These are phyloP conservation scores for Babyrousa celebensis DNA, from an alignment of 2,797 vertebrate genomes.

Conservation along the genomic window DNA sequence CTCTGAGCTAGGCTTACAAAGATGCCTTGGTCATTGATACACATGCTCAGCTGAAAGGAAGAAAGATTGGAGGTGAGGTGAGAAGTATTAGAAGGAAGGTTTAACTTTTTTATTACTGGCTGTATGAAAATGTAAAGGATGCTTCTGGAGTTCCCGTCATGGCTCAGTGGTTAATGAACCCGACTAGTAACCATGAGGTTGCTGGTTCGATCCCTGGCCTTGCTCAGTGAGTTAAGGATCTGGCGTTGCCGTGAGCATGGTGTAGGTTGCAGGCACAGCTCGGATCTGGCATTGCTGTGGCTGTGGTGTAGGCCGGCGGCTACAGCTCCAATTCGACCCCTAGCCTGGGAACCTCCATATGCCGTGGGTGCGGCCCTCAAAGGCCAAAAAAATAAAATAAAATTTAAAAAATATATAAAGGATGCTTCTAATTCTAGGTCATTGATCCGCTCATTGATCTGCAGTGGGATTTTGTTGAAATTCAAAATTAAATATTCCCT, in stretches of 20 bases:
- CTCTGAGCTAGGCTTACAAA: background rate
- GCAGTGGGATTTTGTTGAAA: constrained; percentile 66
- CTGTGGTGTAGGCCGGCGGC: too few relatives aligned
- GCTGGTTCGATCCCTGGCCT: too few relatives aligned
- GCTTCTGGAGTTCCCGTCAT: background rate
- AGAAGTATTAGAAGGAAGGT: background rate
- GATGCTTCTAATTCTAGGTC: constrained; percentile 13
- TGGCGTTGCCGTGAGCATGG: too few relatives aligned
- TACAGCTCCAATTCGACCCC: too few relatives aligned
- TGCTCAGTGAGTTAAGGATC: too few relatives aligned
- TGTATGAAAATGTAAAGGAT: constrained; percentile 40
- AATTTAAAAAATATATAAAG: background rate
- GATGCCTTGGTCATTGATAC: background rate
- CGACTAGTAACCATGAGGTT: too few relatives aligned
- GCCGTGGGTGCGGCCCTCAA: too few relatives aligned
- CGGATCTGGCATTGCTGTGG: too few relatives aligned
- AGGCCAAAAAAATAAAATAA: too few relatives aligned
- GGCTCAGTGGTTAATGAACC: too few relatives aligned
- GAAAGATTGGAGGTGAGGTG: background rate
- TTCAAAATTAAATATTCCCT: constrained; percentile 76
- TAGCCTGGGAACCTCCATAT: too few relatives aligned
- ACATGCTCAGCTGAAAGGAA: background rate
- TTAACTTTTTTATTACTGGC: background rate
- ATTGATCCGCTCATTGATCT: constrained; percentile 25
- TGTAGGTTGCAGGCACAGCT: too few relatives aligned